A percentile compares a stretch with the other conserved stretches of the same genome.
Evolutionary conservation across 2,113 vertebrate genomes (phyloP).

Genomic region (Catharus fuscescens): DNA sequence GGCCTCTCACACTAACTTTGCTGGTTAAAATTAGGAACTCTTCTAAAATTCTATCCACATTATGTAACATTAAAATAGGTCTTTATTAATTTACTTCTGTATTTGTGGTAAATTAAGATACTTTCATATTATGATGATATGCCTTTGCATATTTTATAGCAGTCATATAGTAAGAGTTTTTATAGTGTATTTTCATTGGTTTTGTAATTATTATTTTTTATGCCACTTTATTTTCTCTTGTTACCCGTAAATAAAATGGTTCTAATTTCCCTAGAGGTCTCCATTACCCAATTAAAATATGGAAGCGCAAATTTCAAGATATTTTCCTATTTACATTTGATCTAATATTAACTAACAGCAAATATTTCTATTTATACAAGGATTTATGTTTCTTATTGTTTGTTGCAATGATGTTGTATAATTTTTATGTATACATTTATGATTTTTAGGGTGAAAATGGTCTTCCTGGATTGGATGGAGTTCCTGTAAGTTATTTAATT

Average conservation of each 20-base stretch:
- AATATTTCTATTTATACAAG: not conserved
- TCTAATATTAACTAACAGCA: not conserved
- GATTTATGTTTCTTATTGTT: not conserved
- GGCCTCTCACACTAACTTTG: not conserved
- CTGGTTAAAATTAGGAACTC: not conserved
- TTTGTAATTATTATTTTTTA: not conserved
- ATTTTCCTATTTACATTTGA: not conserved
- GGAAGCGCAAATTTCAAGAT: not conserved
- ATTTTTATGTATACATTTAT: not conserved
- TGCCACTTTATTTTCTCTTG: not conserved
- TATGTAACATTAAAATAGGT: not conserved
- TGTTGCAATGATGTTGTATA: not conserved
- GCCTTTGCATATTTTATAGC: not conserved
- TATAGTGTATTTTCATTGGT: not conserved
- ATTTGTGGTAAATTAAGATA: not conserved
- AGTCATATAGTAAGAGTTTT: not conserved
- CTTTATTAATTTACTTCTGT: not conserved
- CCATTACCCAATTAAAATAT: not conserved
- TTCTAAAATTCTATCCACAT: not conserved
- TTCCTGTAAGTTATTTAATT: slow-evolving; percentile 78
- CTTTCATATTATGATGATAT: not conserved
- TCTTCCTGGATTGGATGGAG: slow-evolving; percentile 79
- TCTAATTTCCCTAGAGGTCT: not conserved
- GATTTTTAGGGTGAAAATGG: slow-evolving; percentile 80
- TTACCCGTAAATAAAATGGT: not conserved